Evolutionary conservation across 2,797 vertebrate genomes (phyloP), one percentile per base, ranked within the genome.

Genomic region (Mus caroli): DNA sequence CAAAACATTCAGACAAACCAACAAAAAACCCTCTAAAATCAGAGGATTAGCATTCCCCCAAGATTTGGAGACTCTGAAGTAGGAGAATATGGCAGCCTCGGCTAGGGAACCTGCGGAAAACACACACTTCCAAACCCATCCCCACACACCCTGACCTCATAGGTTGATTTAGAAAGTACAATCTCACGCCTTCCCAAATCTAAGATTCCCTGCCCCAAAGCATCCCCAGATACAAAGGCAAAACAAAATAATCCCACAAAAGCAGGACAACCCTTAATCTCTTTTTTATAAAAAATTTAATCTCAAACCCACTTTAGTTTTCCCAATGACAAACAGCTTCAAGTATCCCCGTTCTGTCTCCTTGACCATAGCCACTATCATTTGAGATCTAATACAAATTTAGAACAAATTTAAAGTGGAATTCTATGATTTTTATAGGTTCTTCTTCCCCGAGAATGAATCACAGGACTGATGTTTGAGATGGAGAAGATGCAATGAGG

Each of bases 341-440:
- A 76, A 75, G 50, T 78, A 75, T 46, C 67, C 62, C 34, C 75
- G 34, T 79, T 40, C 54, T 62, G 28, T 56, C 17, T 40, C 58
- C 54, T 90, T 69, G 62, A 83, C 22, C 85, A 14, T 17, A 90
- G 43, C 37, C 54, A 40, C 60, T n/a, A 79, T 46, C 82, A 31
- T 76, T 77, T 88, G 82, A 93, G 40, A 92, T 50, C 12, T 46
- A 60, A 26, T 17, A 1, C 37, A 76, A 93, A 54, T 88, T 58
- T 75, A 60, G 69, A 88, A 56, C n/a, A 91, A 56, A 92, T 64
- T 62, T 43, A 56, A 94, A 86, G 20, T 12, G 37, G 40, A 92
- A 91, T 88, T 94, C 40, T 88, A 26, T 64, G 62, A 90, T 95
- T 86, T 86, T 86, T 56, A 71, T 92, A 5, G 34, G 22, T 76